Percentiles rank a stretch among this genome's conserved stretches.
phyloP scores from a whole-genome alignment of 2,113 vertebrate species.

The Capreolus pygargus region DNA sequence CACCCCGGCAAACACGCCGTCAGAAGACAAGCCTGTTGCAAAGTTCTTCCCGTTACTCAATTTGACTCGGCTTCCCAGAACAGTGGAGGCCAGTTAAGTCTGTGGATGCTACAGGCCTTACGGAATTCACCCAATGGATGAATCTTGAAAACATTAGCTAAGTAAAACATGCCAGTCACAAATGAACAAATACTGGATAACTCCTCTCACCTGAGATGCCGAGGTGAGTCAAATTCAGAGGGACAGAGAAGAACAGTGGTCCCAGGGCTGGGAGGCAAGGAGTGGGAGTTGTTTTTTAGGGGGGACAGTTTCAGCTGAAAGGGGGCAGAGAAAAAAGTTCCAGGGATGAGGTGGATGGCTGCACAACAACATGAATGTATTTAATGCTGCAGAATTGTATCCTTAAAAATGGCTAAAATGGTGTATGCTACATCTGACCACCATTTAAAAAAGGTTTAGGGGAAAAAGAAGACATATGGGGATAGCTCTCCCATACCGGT shows the following conservation, averaged over 20 bases:
- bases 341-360: neutral
- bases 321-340: neutral
- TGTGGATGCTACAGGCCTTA: neutral
- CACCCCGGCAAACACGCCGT: accelerated
- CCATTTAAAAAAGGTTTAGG: neutral
- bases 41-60: neutral
- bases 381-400: neutral
- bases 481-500: neutral
- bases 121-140: neutral
- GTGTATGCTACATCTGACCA: neutral
- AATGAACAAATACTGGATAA: neutral
- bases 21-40: neutral
- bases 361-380: neutral
- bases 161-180: neutral
- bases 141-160: neutral
- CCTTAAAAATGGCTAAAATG: neutral
- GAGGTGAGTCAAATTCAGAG: neutral
- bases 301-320: neutral
- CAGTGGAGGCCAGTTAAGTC: neutral
- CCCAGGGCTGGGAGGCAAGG: neutral
- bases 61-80: neutral
- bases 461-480: neutral
- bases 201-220: neutral
- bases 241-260: neutral
- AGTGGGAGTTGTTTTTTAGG: neutral